Percentiles rank a stretch among this genome's conserved stretches.
These are phyloP conservation scores for Pollenia amentaria DNA, from an alignment of 2,888 invertebrate genomes.

Conservation along the genomic window DNA sequence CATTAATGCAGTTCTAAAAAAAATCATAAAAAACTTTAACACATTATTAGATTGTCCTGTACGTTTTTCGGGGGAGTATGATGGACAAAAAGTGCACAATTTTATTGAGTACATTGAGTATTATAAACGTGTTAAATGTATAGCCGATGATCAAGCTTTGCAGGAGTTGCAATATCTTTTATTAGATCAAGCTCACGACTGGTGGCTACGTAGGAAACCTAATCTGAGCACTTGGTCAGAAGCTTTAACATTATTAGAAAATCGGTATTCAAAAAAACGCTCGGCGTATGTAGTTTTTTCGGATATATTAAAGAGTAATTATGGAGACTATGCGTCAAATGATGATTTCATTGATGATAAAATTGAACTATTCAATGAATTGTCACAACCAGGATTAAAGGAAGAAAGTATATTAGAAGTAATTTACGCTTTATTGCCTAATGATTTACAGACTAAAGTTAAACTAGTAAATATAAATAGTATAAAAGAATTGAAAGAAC, in stretches of 20 bases:
- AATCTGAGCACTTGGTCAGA: conserved; percentile 60
- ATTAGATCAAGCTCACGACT: conserved; percentile 49
- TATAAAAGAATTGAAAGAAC: conserved; percentile 55
- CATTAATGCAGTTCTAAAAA: conserved; percentile 57
- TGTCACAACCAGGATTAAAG: conserved; percentile 49
- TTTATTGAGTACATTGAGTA: conserved; percentile 70
- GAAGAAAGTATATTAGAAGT: conserved; percentile 65
- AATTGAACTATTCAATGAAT: conserved; percentile 60
- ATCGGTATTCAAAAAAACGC: conserved; percentile 55
- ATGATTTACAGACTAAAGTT: conserved; percentile 47
- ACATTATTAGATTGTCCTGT: conserved; percentile 71
- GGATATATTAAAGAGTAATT: conserved; percentile 54
- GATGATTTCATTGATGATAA: conserved; percentile 64
- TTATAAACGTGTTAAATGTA: conserved; percentile 67
- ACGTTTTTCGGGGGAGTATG: conserved; percentile 66
- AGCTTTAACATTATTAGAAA: conserved; percentile 59
- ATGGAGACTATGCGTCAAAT: conserved; percentile 35
- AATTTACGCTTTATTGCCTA: conserved; percentile 66
- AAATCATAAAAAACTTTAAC: conserved; percentile 55
- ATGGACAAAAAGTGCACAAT: conserved; percentile 55
- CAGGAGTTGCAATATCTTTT: conserved; percentile 64
- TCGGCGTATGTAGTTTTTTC: conserved; percentile 51
- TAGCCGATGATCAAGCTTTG: conserved; percentile 68
- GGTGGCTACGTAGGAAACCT: conserved; percentile 59
- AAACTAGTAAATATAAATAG: conserved; percentile 17